Percentiles rank a stretch among this genome's conserved stretches.
Evolutionary conservation across 2,797 vertebrate genomes (phyloP).

Genomic region (Myripristis jacobus): DNA sequence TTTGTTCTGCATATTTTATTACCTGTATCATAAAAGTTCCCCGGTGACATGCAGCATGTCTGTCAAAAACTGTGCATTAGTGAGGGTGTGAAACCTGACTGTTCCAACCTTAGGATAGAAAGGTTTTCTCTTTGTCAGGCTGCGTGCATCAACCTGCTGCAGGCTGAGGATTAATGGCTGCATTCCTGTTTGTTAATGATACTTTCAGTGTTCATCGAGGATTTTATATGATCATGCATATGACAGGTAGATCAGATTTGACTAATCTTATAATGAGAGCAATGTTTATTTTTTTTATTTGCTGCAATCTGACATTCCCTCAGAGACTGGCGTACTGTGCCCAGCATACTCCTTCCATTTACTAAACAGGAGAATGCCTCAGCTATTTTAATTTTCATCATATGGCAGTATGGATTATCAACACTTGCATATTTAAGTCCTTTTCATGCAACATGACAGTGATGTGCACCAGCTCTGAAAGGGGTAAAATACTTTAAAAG

Average conservation of each 20-base stretch:
- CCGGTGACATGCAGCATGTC: background rate
- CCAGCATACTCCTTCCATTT: background rate
- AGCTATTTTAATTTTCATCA: background rate
- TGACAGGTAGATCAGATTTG: background rate
- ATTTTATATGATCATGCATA: background rate
- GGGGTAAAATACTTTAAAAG: too few species aligned
- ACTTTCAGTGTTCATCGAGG: background rate
- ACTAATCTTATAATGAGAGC: background rate
- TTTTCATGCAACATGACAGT: too few species aligned
- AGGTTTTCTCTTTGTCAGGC: background rate
- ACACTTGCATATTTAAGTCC: background rate
- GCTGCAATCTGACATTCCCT: too few species aligned
- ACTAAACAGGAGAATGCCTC: background rate
- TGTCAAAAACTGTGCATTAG: background rate
- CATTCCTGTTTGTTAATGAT: background rate
- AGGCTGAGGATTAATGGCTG: background rate
- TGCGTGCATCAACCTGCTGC: background rate
- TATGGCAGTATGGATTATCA: background rate
- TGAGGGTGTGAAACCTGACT: background rate
- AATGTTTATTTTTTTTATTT: too few species aligned
- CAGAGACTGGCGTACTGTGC: background rate
- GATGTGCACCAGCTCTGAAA: too few species aligned
- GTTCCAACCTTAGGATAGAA: background rate
- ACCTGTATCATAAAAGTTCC: background rate
- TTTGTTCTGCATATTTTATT: conserved; percentile 1